Conservation (phyloP, 92 coral and sea anemone species). For the Pocillopora meandrina region DNA sequence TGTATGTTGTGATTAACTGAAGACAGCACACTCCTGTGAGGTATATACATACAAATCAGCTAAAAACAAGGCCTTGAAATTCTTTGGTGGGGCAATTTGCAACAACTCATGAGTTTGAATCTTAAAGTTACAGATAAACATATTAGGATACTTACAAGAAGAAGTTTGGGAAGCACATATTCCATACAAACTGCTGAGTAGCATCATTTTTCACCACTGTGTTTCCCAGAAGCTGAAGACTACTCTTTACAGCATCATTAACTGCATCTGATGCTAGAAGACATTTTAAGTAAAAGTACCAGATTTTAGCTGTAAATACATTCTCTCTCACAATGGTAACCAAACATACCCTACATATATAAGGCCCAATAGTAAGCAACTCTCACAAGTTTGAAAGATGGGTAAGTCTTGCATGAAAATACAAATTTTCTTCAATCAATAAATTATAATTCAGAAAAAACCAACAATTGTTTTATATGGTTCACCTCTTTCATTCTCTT, state of each 20-base stretch:
- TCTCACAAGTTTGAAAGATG: no score
- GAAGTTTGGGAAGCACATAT: conserved; percentile 73
- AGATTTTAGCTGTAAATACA: not conserved
- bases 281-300: not conserved
- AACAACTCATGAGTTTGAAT: no score
- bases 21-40: conserved; percentile 64
- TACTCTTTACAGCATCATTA: conserved; percentile 65
- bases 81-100: not conserved
- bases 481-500: conserved; percentile 55
- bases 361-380: no score
- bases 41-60: not conserved
- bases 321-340: no score
- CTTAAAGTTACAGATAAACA: no score
- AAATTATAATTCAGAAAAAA: not conserved
- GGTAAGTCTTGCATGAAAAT: no score
- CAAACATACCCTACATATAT: no score
- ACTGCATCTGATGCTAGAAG: conserved; percentile 35
- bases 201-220: conserved; percentile 64
- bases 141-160: conserved; percentile 65
- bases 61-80: not conserved
- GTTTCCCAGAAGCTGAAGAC: conserved; percentile 91
- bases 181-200: conserved; percentile 79
- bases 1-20: conserved; percentile 57
- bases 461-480: not conserved
- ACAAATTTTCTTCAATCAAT: not conserved